Percentiles rank a stretch among this genome's conserved stretches.
Evolutionary conservation across 2,113 vertebrate genomes (phyloP).

Genomic region (Prochilodus magdalenae): DNA sequence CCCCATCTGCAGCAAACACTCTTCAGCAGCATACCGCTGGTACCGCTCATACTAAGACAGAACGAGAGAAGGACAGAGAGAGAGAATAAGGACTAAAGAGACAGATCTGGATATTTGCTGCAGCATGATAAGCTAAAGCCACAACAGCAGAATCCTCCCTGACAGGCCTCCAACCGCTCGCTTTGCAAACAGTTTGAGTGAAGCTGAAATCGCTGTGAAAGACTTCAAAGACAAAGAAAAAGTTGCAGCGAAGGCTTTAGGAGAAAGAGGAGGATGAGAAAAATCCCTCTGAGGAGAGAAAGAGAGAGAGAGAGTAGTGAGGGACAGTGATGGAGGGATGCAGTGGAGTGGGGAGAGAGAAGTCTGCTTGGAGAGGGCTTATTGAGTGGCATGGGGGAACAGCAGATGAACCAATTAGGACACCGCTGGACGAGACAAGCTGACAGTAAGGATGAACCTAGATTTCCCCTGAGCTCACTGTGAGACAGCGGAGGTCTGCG

Average conservation of each 20-base stretch:
- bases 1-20: conserved; percentile 85
- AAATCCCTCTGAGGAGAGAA: not conserved
- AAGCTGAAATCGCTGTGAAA: conserved; percentile 22
- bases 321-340: conserved; percentile 8
- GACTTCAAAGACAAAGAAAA: conserved; percentile 19
- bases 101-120: conserved; percentile 25
- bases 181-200: conserved; percentile 2
- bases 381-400: conserved; percentile 54
- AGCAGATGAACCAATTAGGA: conserved; percentile 82
- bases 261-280: not conserved
- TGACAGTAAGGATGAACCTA: conserved; percentile 64
- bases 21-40: conserved; percentile 86
- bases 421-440: conserved; percentile 66
- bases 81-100: not conserved
- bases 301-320: conserved; percentile 13
- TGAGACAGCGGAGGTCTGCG: conserved; percentile 45
- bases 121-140: conserved; percentile 13
- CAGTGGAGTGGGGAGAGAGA: not conserved
- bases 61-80: not conserved
- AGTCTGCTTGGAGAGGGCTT: conserved; percentile 14
- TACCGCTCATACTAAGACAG: conserved; percentile 86
- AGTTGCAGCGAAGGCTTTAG: not conserved
- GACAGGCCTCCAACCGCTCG: not conserved
- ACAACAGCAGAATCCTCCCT: conserved; percentile 13
- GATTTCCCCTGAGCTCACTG: conserved; percentile 44